Evolutionary conservation across 2,113 vertebrate species (phyloP).

Genomic region (Leucoraja erinaceus): DNA sequence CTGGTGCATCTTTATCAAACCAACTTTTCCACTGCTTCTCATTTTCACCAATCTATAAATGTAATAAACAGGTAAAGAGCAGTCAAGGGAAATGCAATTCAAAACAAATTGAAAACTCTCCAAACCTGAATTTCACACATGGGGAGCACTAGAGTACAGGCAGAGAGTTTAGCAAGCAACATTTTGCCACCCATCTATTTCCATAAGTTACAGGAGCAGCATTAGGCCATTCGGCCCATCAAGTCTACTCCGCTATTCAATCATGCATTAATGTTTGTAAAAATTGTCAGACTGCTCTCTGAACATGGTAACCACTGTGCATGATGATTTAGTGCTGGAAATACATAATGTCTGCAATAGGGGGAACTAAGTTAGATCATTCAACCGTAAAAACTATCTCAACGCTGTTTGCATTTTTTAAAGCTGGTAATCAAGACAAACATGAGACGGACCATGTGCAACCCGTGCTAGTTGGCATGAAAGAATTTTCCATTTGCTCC

Average conservation of each 20-base stretch:
- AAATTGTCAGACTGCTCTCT: not conserved
- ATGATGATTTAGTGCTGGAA: not conserved
- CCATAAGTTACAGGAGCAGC: no score
- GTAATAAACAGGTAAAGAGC: not conserved
- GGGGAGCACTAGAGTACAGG: no score
- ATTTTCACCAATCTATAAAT: conserved; percentile 69
- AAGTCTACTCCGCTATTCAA: no score
- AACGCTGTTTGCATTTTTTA: not conserved
- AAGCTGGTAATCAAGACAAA: not conserved
- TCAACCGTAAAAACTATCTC: not conserved
- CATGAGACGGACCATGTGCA: not conserved
- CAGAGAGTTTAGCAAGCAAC: no score
- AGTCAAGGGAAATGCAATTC: not conserved
- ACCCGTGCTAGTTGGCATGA: no score
- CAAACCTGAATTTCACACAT: not conserved
- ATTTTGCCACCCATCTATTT: no score
- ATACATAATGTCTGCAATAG: not conserved
- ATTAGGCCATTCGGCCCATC: no score
- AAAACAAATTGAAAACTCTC: not conserved
- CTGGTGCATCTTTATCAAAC: conserved; percentile 91
- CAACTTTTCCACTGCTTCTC: conserved; percentile 91
- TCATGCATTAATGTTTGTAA: not conserved
- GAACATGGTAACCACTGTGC: not conserved
- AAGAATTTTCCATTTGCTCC: not conserved
- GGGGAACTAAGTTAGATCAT: not conserved